Base-by-base conservation (phyloP, 2,888 invertebrate genomes). In the Ligdia adustata region DNA sequence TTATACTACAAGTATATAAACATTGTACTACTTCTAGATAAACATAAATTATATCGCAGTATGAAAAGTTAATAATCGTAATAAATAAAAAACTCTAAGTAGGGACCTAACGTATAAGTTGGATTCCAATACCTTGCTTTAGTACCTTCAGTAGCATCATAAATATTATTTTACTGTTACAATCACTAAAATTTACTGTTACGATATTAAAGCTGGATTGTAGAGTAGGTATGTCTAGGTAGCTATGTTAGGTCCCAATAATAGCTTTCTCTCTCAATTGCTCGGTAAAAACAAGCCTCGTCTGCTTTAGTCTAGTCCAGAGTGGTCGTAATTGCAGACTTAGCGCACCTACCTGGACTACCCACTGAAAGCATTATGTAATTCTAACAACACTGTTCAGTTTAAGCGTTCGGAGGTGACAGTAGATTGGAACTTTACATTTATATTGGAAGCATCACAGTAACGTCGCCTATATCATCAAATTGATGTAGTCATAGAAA, bases 291-390 rank as follows among this genome's bases (percentile, higher is more conserved):
- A 13, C 20, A 18, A 14, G 14, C 38, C 27, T 27, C 14, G 13
- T 15, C 22, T 22, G 33, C 37, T 38, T 27, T 12, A n/a, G n/a
- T n/a, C 35, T 26, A 31, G 34, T 16, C 20, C 41, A 22, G 31
- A 37, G 29, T 27, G 15, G 14, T 24, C 29, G 15, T 28, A n/a
- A 35, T 9, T 13, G 14, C 18, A 27, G 16, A 37, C 26, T 16
- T 27, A 15, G 33, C 20, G 24, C 14, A n/a, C 35, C 14, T 12
- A 9, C 3, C 6, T 20, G 9, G 26, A 24, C 31, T 32, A 37
- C 12, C 22, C 6, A 29, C 45, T 45, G 33, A 39, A 33, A 46
- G 39, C 15, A 28, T 39, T 33, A 20, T 34, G 29, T 22, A 24
- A 16, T 34, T 40, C 27, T 20, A 15, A 12, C 9, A 12, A 20